These are phyloP conservation scores for Alloscopus bannaensis DNA, from an alignment of 2,888 invertebrate species.

Conservation along the genomic window DNA sequence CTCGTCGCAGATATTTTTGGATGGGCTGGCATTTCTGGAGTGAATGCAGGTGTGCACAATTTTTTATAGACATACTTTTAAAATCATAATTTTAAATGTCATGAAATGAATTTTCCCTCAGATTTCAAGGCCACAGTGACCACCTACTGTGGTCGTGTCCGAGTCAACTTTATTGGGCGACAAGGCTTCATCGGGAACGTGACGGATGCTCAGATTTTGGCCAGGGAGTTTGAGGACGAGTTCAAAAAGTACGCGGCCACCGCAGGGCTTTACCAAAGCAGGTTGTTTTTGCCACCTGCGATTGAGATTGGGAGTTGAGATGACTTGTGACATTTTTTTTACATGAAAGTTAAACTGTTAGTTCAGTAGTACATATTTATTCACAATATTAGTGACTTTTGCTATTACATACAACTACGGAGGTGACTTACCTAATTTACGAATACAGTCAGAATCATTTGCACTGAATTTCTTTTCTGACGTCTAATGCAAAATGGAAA, in stretches of 20 bases:
- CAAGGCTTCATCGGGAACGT: constrained; percentile 16
- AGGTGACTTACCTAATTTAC: no score
- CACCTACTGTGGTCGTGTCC: constrained; percentile 34
- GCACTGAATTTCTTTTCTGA: no score
- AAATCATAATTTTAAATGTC: no score
- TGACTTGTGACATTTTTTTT: background rate
- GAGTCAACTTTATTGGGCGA: constrained; percentile 31
- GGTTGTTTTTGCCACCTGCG: constrained; percentile 21
- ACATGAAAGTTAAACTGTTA: background rate
- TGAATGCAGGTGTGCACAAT: constrained; percentile 38
- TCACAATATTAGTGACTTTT: background rate
- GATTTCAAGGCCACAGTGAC: constrained; percentile 47
- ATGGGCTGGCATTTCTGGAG: constrained; percentile 38
- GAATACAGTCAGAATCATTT: no score
- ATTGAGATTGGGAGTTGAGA: background rate
- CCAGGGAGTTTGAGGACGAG: constrained; percentile 42
- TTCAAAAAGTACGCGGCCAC: constrained; percentile 18
- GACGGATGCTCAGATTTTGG: constrained; percentile 20
- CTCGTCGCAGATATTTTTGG: constrained; percentile 36
- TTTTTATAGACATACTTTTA: no score
- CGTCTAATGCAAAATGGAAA: no score
- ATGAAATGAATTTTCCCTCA: no score
- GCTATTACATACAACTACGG: background rate
- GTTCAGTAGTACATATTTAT: background rate
- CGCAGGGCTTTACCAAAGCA: constrained; percentile 27